A percentile compares a stretch with the other conserved stretches of the same genome.
Conservation (phyloP, 2,797 vertebrate species). For the Pyrocephalus nanus region DNA sequence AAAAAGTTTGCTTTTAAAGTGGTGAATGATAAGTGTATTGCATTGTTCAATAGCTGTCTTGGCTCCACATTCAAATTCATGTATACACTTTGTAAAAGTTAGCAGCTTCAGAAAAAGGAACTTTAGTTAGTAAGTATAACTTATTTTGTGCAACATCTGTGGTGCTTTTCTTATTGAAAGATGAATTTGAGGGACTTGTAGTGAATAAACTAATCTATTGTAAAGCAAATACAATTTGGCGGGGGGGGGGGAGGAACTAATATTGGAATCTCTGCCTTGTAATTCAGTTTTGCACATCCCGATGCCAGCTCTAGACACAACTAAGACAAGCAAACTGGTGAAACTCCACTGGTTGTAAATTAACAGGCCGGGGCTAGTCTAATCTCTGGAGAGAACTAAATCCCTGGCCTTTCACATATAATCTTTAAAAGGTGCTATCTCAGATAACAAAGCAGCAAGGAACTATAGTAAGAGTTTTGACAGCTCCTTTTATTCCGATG, state of each 20-base stretch:
- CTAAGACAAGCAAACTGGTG: neutral
- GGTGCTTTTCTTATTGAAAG: neutral
- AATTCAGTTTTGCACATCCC: neutral
- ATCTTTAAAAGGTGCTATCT: fast-evolving
- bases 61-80: neutral
- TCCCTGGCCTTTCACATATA: neutral
- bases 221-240: neutral
- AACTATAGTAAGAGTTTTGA: neutral
- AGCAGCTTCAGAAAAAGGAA: neutral
- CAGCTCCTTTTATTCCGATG: neutral
- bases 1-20: neutral
- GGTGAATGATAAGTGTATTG: fast-evolving
- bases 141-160: neutral
- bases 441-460: fast-evolving
- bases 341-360: neutral
- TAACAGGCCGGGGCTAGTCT: too few relatives aligned
- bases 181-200: neutral
- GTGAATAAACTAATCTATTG: neutral
- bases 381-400: neutral
- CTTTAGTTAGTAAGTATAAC: neutral
- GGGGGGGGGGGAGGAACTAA: fast-evolving
- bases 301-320: neutral
- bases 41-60: neutral
- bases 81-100: neutral
- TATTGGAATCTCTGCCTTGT: neutral